phyloP scores from a whole-genome alignment of 1,140 invertebrate species.

The Coelopa frigida region DNA sequence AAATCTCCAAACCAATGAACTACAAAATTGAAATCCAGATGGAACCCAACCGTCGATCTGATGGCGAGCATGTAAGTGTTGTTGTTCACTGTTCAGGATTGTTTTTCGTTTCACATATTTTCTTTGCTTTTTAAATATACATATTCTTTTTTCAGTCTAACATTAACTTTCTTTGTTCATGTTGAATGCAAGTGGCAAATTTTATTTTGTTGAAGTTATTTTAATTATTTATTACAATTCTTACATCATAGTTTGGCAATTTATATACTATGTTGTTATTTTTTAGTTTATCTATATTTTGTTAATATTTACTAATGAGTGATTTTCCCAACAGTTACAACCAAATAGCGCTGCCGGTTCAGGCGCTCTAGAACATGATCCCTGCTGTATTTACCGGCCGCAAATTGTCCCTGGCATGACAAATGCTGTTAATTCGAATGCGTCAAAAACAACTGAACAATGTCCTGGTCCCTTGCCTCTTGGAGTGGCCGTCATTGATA shows the following conservation, averaged over 20 bases:
- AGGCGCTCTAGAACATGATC: slow-evolving; percentile 91
- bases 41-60: slow-evolving; percentile 65
- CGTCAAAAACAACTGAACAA: slow-evolving; percentile 42
- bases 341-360: slow-evolving; percentile 89
- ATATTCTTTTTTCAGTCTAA: no score
- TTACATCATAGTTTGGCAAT: no score
- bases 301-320: background rate
- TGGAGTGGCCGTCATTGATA: slow-evolving; percentile 95
- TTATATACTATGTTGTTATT: background rate
- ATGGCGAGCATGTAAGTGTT: slow-evolving; percentile 66
- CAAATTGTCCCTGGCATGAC: slow-evolving; percentile 45
- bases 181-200: no score
- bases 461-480: slow-evolving; percentile 77
- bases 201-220: no score
- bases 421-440: slow-evolving; percentile 24
- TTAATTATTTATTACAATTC: slow-evolving; percentile 3
- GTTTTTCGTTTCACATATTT: no score
- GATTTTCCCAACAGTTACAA: slow-evolving; percentile 59
- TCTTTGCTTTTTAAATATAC: no score
- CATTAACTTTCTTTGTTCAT: no score
- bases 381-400: slow-evolving; percentile 76
- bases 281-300: background rate
- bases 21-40: no score
- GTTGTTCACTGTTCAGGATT: no score
- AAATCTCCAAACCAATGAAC: no score